Evolutionary conservation across 2,113 vertebrate genomes (phyloP), one percentile per base, ranked within the genome.

Genomic region (Rhynchomys soricoides): DNA sequence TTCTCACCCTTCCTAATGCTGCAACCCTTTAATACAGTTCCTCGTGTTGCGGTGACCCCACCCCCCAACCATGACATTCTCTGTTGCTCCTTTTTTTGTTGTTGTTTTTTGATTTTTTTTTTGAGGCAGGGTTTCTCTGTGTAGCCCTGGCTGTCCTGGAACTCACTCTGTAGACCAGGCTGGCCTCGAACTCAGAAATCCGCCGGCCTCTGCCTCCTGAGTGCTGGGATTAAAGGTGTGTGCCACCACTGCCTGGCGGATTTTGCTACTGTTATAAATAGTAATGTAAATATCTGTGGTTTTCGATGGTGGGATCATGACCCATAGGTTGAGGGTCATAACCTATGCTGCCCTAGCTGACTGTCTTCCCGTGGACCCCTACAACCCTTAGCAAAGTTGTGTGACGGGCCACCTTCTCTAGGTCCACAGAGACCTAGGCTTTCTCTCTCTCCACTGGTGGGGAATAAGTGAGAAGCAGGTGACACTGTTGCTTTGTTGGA

Each of bases 361-460:
- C 8, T 22, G 31, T 31, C 3, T 55, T 22, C 66, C 95, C 0
- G 0, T 0, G 2, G 50, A 48, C 17, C 7, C 40, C 62, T 0
- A 0, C 9, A 1, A 13, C 21, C 31, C 70, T 7, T 0, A 0
- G 45, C 52, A 29, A 22, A 5, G 1, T 21, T 16, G 31, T 21
- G 13, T 29, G 15, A 43, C 21, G 4, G 0, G 8, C 31, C 31
- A 5, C 0, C 22, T 0, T 77, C 31, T 17, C 91, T 13, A 1
- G 11, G 6, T 10, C 15, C 4, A 2, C 22, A 0, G 1, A 50
- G 12, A 0, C 66, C 1, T 7, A 48, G 89, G 11, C 68, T 71
- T 40, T 71, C 13, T 43, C 59, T 86, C 22, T 19, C 11, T 55
- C 45, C 22, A 26, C 7, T 26, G 16, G 4, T 26, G 45, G 10